These are phyloP conservation scores for Uria lomvia DNA, from an alignment of 2,113 vertebrate genomes.

Conservation along the genomic window DNA sequence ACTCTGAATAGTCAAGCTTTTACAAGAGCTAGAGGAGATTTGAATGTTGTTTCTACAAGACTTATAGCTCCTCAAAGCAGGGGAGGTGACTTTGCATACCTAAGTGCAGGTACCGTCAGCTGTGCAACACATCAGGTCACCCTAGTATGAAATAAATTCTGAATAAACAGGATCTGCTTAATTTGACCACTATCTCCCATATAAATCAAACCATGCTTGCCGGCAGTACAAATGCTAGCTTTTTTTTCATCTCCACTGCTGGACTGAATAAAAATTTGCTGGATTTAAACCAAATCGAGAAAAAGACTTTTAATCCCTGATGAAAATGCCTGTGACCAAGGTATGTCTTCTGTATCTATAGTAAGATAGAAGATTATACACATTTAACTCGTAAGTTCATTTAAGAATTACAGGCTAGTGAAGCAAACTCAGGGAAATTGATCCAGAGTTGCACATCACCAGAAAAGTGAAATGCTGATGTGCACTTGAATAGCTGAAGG, in stretches of 20 bases:
- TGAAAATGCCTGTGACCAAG: not conserved
- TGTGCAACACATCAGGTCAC: not conserved
- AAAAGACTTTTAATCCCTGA: not conserved
- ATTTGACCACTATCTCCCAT: not conserved
- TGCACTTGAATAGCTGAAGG: not conserved
- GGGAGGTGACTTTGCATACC: not conserved
- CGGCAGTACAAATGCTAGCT: not conserved
- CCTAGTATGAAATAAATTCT: not conserved
- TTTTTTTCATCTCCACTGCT: not conserved
- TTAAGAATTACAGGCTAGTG: not conserved
- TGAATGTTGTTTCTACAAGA: slow-evolving; percentile 25
- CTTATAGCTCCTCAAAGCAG: not conserved
- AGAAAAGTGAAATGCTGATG: not conserved
- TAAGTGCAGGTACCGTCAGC: not conserved
- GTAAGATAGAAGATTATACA: not conserved
- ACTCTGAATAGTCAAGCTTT: slow-evolving; percentile 55
- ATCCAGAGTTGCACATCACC: not conserved
- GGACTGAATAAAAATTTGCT: not conserved
- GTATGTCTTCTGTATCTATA: not conserved
- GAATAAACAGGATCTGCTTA: not conserved
- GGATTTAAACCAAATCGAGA: not conserved
- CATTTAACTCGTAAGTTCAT: not conserved
- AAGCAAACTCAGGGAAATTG: not conserved
- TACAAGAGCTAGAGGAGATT: not conserved
- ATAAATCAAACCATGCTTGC: not conserved